Conservation (phyloP, 1,140 invertebrate genomes). For the Nylanderia fulva region DNA sequence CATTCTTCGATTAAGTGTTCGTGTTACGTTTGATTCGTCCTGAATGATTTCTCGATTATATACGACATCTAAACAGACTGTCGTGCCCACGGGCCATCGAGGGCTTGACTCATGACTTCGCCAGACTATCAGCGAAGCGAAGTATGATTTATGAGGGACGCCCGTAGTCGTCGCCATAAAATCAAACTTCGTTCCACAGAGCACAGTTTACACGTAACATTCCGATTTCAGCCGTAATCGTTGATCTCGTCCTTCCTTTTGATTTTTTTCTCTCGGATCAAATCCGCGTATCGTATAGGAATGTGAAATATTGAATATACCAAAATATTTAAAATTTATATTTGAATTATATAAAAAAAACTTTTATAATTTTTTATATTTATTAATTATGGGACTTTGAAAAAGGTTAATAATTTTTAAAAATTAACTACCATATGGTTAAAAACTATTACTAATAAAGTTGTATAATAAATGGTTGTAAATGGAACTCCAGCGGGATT, state of each 20-base stretch:
- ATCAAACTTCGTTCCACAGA: conserved; percentile 34
- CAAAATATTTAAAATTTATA: not conserved
- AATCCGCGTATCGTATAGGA: not conserved
- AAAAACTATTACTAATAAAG: not conserved
- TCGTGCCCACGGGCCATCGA: conserved; percentile 47
- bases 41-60: conserved; percentile 46
- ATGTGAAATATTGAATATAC: not conserved
- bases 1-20: conserved; percentile 29
- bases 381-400: not conserved
- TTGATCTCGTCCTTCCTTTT: not conserved
- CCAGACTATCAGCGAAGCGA: conserved; percentile 36
- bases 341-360: no score
- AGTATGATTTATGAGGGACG: conserved; percentile 55
- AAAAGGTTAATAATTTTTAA: not conserved
- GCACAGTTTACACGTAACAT: conserved; percentile 45
- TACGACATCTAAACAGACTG: conserved; percentile 50
- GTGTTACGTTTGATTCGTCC: conserved; percentile 10
- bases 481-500: not conserved
- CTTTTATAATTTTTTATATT: not conserved
- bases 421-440: not conserved
- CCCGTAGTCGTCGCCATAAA: conserved; percentile 55
- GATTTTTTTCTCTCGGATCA: not conserved
- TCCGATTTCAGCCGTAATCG: conserved; percentile 22
- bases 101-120: conserved; percentile 30
- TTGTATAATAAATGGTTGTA: not conserved